Evolutionary conservation across 2,797 vertebrate genomes (phyloP), one percentile per base, ranked within the genome.

Genomic region (Erpetoichthys calabaricus): DNA sequence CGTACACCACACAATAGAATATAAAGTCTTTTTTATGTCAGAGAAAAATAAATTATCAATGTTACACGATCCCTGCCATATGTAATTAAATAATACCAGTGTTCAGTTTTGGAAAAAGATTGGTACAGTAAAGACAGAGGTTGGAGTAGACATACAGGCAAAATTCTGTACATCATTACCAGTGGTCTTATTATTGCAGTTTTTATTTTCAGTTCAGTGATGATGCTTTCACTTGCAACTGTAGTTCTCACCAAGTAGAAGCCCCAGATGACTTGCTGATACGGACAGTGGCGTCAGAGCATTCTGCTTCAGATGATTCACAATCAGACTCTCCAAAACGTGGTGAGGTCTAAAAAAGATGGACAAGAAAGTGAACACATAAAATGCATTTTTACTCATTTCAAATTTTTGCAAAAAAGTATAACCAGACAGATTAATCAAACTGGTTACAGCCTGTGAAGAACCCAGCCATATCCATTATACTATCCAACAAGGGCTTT

Each of bases 31-130:
- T 74, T 78, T 75, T 78, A 87, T 81, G 81, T 82, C 79, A 78
- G 88, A 88, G 68, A 88, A 97, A 94, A 95, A 96, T 94, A 95
- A 92, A 91, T 88, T 74, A 92, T 88, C 84, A 89, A 81, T 80
- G 84, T 89, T 89, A 88, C 80, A 91, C 82, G 86, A 86, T 94
- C 90, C 92, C 91, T 96, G 92, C 90, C 88, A 93, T 86, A 90
- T 86, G 84, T 87, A 82, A 86, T 86, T 87, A 89, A 84, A 87
- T 83, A 85, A 80, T 85, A 70, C 80, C 70, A 66, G 68, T 53
- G 55, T 67, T 42, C 42, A 51, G 45, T 55, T 70, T 63, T 54
- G 53, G 53, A 42, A 62, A 59, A 55, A 45, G 3, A 41, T 44
- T 57, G 52, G 62, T 55, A 66, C 63, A 57, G 55, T 64, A 67